Evolutionary conservation across 2,888 invertebrate species (phyloP).

Genomic region (Tupiocoris notatus): DNA sequence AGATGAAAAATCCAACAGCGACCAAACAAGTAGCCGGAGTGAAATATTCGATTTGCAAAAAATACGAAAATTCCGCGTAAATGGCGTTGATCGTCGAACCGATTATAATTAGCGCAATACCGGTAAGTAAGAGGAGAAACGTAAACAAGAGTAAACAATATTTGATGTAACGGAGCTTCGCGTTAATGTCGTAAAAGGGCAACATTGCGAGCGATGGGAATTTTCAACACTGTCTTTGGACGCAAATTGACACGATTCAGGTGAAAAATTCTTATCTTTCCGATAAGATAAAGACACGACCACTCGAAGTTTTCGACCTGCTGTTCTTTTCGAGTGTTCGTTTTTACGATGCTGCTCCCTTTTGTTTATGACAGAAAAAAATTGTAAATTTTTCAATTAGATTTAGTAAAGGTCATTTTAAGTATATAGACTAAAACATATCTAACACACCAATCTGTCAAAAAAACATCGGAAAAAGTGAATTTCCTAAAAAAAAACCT

Average conservation of each 20-base stretch:
- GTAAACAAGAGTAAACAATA: slow-evolving; percentile 49
- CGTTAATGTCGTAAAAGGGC: slow-evolving; percentile 16
- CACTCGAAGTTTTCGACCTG: too few species aligned
- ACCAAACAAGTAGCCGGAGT: slow-evolving; percentile 49
- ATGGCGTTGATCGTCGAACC: slow-evolving; percentile 48
- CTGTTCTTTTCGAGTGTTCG: too few species aligned
- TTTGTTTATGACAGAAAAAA: too few species aligned
- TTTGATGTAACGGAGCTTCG: slow-evolving; percentile 45
- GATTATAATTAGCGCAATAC: slow-evolving; percentile 47
- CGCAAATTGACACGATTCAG: background rate
- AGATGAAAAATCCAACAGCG: slow-evolving; percentile 50
- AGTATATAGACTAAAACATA: too few species aligned
- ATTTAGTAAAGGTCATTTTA: too few species aligned
- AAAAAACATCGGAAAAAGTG: too few species aligned
- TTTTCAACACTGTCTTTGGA: background rate
- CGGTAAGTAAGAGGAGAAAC: slow-evolving; percentile 49
- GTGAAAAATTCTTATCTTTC: too few species aligned
- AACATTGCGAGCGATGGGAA: slow-evolving; percentile 39
- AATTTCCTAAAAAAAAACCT: too few species aligned
- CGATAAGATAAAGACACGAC: too few species aligned
- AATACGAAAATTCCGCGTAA: slow-evolving; percentile 46
- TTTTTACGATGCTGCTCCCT: too few species aligned
- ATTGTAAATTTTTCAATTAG: too few species aligned
- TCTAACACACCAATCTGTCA: too few species aligned
- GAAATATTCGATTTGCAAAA: slow-evolving; percentile 47